Conservation (phyloP, 2,888 invertebrate species). For the Mythimna loreyi region DNA sequence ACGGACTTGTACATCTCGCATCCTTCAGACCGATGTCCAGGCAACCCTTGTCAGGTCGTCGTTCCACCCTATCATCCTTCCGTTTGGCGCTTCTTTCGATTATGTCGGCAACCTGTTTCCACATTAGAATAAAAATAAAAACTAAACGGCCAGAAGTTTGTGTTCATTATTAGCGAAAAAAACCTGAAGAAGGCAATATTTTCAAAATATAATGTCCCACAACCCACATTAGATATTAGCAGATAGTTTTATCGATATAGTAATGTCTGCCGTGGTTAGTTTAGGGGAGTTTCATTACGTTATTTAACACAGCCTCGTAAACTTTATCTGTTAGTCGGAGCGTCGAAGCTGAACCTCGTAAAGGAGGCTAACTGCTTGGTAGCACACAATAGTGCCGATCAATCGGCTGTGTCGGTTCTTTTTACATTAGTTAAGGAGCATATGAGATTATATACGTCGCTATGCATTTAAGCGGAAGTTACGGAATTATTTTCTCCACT, state of each 20-base stretch:
- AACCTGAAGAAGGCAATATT: background rate
- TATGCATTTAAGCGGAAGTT: no score
- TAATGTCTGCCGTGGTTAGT: conserved; percentile 64
- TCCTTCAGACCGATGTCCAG: no score
- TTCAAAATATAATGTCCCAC: background rate
- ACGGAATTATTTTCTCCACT: no score
- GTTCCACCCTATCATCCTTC: no score
- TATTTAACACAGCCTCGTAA: conserved; percentile 76
- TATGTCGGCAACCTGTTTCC: no score
- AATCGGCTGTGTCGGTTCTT: conserved; percentile 44
- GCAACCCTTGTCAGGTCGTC: no score
- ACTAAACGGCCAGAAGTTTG: background rate
- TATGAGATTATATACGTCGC: no score
- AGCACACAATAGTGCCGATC: conserved; percentile 65
- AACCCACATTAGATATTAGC: conserved; percentile 13
- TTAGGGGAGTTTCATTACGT: conserved; percentile 71
- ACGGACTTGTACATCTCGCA: no score
- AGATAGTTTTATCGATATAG: conserved; percentile 64
- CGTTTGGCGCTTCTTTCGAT: no score
- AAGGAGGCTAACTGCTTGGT: conserved; percentile 67
- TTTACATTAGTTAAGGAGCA: conserved; percentile 3
- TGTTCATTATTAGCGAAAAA: background rate
- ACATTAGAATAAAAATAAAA: no score
- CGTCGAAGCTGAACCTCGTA: conserved; percentile 58
- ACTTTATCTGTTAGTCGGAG: conserved; percentile 70